Evolutionary conservation across 2,797 vertebrate genomes (phyloP).

Genomic region (Pangasius macronema): DNA sequence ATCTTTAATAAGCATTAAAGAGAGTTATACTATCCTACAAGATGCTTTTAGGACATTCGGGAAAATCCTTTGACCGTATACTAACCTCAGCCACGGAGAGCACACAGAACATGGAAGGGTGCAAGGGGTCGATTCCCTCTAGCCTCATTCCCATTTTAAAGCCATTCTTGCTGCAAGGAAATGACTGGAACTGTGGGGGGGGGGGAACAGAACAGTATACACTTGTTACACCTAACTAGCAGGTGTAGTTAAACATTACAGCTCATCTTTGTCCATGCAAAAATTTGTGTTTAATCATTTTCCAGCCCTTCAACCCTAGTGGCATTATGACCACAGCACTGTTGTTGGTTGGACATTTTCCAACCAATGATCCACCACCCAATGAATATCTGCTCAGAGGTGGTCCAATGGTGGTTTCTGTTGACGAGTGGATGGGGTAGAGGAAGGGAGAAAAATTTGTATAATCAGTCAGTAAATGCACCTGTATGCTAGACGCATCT

Average conservation of each 20-base stretch:
- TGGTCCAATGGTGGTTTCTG: background rate
- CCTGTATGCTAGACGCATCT: background rate
- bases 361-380: background rate
- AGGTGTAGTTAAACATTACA: background rate
- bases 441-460: background rate
- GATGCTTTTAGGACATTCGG: background rate
- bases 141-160: constrained; percentile 80
- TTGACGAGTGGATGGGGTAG: background rate
- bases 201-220: background rate
- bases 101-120: constrained; percentile 80
- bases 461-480: background rate
- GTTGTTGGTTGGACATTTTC: background rate
- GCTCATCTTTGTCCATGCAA: background rate
- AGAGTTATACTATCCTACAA: background rate
- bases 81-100: constrained; percentile 79
- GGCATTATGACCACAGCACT: background rate
- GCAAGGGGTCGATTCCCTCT: constrained; percentile 77
- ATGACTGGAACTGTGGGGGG: constrained; percentile 67
- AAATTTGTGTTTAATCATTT: constrained; percentile 6
- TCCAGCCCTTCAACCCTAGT: background rate
- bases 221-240: background rate
- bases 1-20: background rate
- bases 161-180: constrained; percentile 68
- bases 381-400: background rate
- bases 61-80: background rate